These are phyloP conservation scores for Rosalia funebris DNA, from an alignment of 2,888 invertebrate species.

Conservation along the genomic window DNA sequence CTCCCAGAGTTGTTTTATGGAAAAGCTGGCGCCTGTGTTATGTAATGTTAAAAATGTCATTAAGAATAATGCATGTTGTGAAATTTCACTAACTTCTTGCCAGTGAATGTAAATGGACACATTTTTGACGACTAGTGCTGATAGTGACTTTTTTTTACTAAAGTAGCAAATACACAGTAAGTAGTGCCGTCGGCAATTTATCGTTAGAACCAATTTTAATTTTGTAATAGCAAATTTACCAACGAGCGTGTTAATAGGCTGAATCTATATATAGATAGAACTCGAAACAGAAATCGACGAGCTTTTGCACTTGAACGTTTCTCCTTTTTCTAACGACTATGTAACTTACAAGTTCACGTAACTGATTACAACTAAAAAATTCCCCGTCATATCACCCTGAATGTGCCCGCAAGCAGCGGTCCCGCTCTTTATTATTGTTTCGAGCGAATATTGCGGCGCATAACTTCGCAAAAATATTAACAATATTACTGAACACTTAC, in stretches of 20 bases:
- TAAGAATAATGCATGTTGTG: neutral
- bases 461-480: neutral
- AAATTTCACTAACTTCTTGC: constrained; percentile 12
- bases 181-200: constrained; percentile 25
- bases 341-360: constrained; percentile 18
- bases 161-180: constrained; percentile 45
- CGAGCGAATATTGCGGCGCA: neutral
- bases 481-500: neutral
- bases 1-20: constrained; percentile 10
- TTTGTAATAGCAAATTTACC: constrained; percentile 30
- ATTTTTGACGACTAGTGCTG: constrained; percentile 5
- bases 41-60: constrained; percentile 24
- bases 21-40: constrained; percentile 29
- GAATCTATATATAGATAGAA: constrained; percentile 52
- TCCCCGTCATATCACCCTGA: too few species aligned
- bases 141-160: constrained; percentile 8
- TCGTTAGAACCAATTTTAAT: constrained; percentile 9
- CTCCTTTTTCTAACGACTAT: constrained; percentile 25
- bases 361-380: neutral
- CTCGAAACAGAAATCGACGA: constrained; percentile 44
- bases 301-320: constrained; percentile 42
- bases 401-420: too few species aligned
- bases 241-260: constrained; percentile 45
- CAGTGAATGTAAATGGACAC: neutral
- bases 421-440: too few species aligned